phyloP scores from a whole-genome alignment of 2,888 invertebrate species.

The Zonitis immaculata region DNA sequence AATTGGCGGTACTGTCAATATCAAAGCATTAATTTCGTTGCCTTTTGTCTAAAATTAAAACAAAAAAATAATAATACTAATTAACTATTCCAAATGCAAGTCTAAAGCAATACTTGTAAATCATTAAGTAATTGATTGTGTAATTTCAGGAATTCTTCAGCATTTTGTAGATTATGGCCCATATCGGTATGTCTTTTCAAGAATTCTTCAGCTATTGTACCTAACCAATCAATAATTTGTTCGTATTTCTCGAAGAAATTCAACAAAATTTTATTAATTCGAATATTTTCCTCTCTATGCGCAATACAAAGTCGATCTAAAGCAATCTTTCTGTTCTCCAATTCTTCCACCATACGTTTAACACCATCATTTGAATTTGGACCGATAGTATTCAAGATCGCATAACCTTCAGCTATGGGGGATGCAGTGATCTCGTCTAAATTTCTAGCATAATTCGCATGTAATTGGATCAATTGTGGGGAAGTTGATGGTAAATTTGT shows the following conservation, averaged over 20 bases:
- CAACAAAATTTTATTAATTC: conserved; percentile 63
- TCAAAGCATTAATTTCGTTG: conserved; percentile 61
- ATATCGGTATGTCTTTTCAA: conserved; percentile 68
- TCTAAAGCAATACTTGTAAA: conserved; percentile 55
- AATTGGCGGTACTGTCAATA: conserved; percentile 59
- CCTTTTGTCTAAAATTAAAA: conserved; percentile 56
- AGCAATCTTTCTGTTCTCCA: conserved; percentile 68
- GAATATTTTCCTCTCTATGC: conserved; percentile 64
- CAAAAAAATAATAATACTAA: neutral
- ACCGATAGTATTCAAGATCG: conserved; percentile 64
- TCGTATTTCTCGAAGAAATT: conserved; percentile 66
- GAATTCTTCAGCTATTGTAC: conserved; percentile 67
- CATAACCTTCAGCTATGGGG: conserved; percentile 67
- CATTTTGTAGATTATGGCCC: conserved; percentile 63
- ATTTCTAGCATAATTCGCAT: conserved; percentile 60
- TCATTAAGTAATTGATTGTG: conserved; percentile 71
- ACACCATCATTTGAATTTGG: conserved; percentile 61
- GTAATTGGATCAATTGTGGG: conserved; percentile 63
- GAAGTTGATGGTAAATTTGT: conserved; percentile 61
- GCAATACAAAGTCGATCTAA: conserved; percentile 61
- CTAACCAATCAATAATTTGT: conserved; percentile 68
- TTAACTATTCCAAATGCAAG: neutral
- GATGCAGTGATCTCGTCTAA: conserved; percentile 63
- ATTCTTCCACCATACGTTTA: conserved; percentile 61
- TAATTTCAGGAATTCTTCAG: conserved; percentile 67